Base-by-base conservation (phyloP, 2,888 invertebrate species). In the Tetropium fuscum region DNA sequence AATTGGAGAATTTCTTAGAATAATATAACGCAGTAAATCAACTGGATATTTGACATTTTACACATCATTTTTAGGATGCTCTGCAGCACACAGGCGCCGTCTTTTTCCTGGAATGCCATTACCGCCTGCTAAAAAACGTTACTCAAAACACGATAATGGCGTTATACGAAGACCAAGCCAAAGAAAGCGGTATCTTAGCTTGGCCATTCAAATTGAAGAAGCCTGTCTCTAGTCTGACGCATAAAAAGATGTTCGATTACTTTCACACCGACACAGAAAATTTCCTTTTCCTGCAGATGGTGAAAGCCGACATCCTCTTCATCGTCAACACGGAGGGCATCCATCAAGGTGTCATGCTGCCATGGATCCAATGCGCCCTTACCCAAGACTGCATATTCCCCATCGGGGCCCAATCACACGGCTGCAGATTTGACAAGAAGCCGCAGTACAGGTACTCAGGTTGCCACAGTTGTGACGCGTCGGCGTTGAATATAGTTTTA, bases 241-340 rank as follows among this genome's bases (percentile, higher is more conserved):
- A 97, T 85, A 95, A 95, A 72, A 93, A 94, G 85, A 97, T 97
- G 96, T 97, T 97, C 82, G 90, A 91, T 76, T 96, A 93, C 83
- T 93, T 97, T 83, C 91, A 91, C 81, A 93, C 93, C 19, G 86
- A 88, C 70, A 87, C 88, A 27, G 93, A 95, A 71, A 90, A 91
- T 81, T 97, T 94, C 82, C 90, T 91, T 71, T 97, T 97, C 83
- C 88, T 95, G 76, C 90, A 93, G 77, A 93, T 96, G 90, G 89
- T 96, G 69, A 90, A 91, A 80, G 88, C 92, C 49, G 88, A 90
- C 74, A 86, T 87, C 60, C 85, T 94, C 65, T 83, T 94, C 62
- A 84, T 93, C 67, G 87, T 88, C 68, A 92, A 93, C 82, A 89
- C 88, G 34, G 85, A 87, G 53, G 83, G 85, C 57, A 87, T 94